These are phyloP conservation scores for Amorpha juglandis DNA, from an alignment of 2,888 invertebrate genomes.

Conservation along the genomic window DNA sequence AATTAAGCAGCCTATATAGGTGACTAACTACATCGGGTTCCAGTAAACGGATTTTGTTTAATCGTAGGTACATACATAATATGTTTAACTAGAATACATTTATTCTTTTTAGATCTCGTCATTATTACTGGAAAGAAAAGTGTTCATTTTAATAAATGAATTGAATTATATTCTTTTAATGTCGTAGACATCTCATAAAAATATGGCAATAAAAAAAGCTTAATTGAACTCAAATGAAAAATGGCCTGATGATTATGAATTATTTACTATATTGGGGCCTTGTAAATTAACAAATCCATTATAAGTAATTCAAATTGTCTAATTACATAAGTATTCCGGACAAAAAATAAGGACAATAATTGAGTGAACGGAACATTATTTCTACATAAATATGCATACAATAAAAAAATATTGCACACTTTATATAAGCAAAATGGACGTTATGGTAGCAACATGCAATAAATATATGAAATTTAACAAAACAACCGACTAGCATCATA, in stretches of 20 bases:
- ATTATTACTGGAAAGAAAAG: neutral
- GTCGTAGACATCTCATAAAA: neutral
- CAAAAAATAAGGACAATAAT: neutral
- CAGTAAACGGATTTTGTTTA: neutral
- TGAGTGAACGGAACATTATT: slow-evolving; percentile 8
- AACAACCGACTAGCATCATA: slow-evolving; percentile 78
- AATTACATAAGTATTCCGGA: too few species aligned
- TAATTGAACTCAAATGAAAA: too few species aligned
- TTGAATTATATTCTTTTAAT: neutral
- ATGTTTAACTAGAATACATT: neutral
- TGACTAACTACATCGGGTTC: neutral
- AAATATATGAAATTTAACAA: slow-evolving; percentile 41
- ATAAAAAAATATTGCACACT: slow-evolving; percentile 10
- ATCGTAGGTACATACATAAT: too few species aligned
- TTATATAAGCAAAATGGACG: slow-evolving; percentile 67
- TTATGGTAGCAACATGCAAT: slow-evolving; percentile 42
- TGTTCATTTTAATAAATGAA: neutral
- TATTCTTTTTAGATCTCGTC: neutral
- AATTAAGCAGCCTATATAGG: neutral
- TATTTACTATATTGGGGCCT: too few species aligned
- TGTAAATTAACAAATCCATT: too few species aligned
- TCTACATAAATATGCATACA: slow-evolving; percentile 5
- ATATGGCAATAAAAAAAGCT: neutral
- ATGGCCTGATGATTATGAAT: too few species aligned
- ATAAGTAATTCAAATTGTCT: too few species aligned